phyloP scores from a whole-genome alignment of 2,888 invertebrate genomes.

The Parthenolecanium corni region DNA sequence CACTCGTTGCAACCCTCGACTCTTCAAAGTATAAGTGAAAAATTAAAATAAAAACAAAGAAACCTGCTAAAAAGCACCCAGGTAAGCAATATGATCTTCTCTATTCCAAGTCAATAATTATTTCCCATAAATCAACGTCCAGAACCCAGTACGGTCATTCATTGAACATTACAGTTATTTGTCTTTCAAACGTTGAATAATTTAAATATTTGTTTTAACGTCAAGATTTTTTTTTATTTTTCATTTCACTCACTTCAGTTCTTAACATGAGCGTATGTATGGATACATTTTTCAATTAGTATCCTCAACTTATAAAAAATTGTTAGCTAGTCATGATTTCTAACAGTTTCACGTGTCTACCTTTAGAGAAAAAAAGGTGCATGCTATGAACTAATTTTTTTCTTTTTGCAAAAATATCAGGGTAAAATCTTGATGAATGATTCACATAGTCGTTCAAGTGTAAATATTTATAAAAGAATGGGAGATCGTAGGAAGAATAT shows the following conservation, averaged over 20 bases:
- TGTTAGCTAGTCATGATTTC: not conserved
- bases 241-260: not conserved
- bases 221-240: constrained; percentile 6
- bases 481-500: not conserved
- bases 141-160: constrained; percentile 8
- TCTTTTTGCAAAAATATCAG: not conserved
- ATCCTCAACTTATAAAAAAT: not conserved
- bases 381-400: not conserved
- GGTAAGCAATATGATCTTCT: constrained; percentile 24
- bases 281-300: not conserved
- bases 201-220: constrained; percentile 18
- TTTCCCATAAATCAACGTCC: constrained; percentile 24
- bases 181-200: constrained; percentile 5
- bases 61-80: not conserved
- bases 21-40: not conserved
- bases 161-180: constrained; percentile 9
- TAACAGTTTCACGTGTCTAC: not conserved
- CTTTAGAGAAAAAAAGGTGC: not conserved
- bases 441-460: constrained; percentile 14
- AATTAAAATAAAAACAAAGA: not conserved
- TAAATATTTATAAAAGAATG: constrained; percentile 2
- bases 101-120: constrained; percentile 16
- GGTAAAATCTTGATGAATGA: not conserved
- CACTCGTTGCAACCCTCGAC: too few species aligned
- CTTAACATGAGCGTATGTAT: too few species aligned